A percentile compares a stretch with the other conserved stretches of the same genome.
phyloP scores from a whole-genome alignment of 2,113 vertebrate species.

The Rhea pennata region DNA sequence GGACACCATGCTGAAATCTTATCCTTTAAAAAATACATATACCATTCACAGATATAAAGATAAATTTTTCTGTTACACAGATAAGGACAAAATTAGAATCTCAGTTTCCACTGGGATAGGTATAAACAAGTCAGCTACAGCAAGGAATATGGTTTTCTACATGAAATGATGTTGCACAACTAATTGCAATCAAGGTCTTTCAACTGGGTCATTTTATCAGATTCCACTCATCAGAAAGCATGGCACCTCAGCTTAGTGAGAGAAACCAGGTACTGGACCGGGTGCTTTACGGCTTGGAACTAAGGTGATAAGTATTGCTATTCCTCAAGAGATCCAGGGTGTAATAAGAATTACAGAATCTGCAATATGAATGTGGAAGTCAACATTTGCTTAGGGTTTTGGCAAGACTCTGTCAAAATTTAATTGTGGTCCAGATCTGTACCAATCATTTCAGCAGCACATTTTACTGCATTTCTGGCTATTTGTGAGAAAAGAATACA shows the following conservation, averaged over 20 bases:
- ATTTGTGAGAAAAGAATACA: neutral
- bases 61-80: neutral
- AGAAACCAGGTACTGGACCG: neutral
- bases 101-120: neutral
- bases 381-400: neutral
- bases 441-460: neutral
- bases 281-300: neutral
- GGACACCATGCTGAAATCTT: neutral
- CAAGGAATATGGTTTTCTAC: neutral
- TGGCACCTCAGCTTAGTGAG: neutral
- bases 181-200: neutral
- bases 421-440: neutral
- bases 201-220: neutral
- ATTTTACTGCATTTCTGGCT: neutral
- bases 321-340: neutral
- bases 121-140: neutral
- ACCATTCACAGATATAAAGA: neutral
- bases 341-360: neutral
- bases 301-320: neutral
- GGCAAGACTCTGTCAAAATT: neutral
- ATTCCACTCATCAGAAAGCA: neutral
- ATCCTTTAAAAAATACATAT: neutral
- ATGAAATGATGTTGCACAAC: neutral
- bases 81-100: neutral
- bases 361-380: neutral